Evolutionary conservation across 2,797 vertebrate genomes (phyloP), one percentile per base, ranked within the genome.

Genomic region (Poecilia picta): DNA sequence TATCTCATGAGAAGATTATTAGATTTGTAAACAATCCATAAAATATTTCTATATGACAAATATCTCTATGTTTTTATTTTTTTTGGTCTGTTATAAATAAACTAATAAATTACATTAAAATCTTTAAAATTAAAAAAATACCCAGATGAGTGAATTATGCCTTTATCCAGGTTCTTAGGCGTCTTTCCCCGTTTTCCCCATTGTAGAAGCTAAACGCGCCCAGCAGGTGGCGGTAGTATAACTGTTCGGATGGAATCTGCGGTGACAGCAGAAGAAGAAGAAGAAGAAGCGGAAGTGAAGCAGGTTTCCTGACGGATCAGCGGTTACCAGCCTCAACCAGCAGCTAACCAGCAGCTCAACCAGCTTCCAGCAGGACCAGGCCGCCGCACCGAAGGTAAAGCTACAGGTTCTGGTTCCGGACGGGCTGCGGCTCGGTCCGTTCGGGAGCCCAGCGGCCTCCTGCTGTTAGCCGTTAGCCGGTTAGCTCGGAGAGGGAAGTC

Each of bases 281-380:
- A 93, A 76, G 84, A 91, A 91, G 85, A 85, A 43, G 85, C 53
- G 90, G 90, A 92, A 91, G 89, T 1, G 66, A 39, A 18, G 8
- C 18, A 36, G 83, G 41, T 76, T 89, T 81, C 59, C 82, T 89
- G 88, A 86, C 88, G 80, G 89, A 66, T 85, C 77, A 82, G 80
- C 77, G 82, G 86, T 87, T 83, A 89, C 74, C 81, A 15, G 13
- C 53, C 73, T 59, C 4, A 82, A 83, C 55, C 46, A 33, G 25
- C 84, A 8, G 71, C 72, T 62, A 53, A 75, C 16, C 74, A 45
- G 31, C 74, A 11, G 12, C 53, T 74, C 10, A 18, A 74, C 13
- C 80, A 4, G 20, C 71, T 77, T 2, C 41, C 49, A 82, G 81
- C 33, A 79, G 4, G 47, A 75, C 81, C 0, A 85, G 72, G 81